These are phyloP conservation scores for Cladopsammia gracilis DNA, from an alignment of 64 coral and sea anemone genomes.

Conservation along the genomic window DNA sequence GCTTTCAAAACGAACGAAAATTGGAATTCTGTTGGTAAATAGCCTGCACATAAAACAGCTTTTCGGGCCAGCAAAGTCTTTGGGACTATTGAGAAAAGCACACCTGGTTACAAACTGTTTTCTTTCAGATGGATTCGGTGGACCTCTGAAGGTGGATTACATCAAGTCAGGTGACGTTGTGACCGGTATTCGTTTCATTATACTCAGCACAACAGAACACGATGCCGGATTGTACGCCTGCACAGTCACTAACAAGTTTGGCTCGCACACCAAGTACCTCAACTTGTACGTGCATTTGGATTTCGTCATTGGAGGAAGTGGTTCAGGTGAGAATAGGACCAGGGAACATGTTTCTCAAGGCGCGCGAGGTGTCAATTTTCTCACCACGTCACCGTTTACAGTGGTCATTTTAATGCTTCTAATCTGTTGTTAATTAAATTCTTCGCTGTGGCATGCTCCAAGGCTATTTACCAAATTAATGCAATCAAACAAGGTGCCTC, in stretches of 20 bases:
- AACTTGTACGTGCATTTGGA: constrained; percentile 70
- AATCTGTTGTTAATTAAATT: too few species aligned
- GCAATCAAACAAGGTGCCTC: too few species aligned
- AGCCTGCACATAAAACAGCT: too few species aligned
- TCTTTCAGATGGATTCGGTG: constrained; percentile 59
- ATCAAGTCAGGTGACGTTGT: constrained; percentile 19
- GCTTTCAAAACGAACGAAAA: too few species aligned
- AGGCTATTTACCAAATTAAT: too few species aligned
- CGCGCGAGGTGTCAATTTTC: too few species aligned
- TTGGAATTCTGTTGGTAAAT: too few species aligned
- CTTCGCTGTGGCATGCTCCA: too few species aligned
- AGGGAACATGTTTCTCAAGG: too few species aligned
- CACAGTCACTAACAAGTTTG: constrained; percentile 63
- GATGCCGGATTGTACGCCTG: constrained; percentile 80
- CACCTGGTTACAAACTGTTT: background rate
- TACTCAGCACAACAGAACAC: constrained; percentile 35
- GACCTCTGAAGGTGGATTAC: constrained; percentile 44
- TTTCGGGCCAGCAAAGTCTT: background rate
- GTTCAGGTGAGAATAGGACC: constrained; percentile 29
- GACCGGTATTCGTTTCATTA: constrained; percentile 63
- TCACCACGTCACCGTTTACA: too few species aligned
- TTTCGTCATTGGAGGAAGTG: constrained; percentile 14
- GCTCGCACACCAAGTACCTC: constrained; percentile 59
- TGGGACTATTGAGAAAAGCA: background rate
- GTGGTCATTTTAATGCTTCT: too few species aligned